Evolutionary conservation across 2,797 vertebrate species (phyloP).

Genomic region (Gymnothorax javanicus): DNA sequence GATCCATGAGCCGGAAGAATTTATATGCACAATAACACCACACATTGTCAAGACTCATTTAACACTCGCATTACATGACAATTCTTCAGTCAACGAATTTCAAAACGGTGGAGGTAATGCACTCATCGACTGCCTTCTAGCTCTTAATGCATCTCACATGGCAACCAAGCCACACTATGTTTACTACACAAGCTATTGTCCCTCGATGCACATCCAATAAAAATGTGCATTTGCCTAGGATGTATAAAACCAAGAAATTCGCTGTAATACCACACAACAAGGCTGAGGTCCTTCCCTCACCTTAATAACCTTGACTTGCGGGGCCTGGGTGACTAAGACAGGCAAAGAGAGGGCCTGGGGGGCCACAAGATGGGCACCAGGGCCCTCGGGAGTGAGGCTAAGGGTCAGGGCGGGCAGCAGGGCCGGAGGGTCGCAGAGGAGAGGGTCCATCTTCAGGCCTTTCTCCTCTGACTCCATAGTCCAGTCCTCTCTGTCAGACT

Average conservation of each 20-base stretch:
- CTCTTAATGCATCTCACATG: not conserved
- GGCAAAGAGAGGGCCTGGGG: conserved; percentile 31
- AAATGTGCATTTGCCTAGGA: not conserved
- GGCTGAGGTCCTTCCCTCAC: conserved; percentile 39
- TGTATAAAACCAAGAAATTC: not conserved
- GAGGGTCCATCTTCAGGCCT: conserved; percentile 79
- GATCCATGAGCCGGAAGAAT: too few species aligned
- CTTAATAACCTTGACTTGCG: conserved; percentile 60
- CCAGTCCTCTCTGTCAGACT: conserved; percentile 86
- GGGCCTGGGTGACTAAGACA: conserved; percentile 39
- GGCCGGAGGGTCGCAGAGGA: conserved; percentile 75
- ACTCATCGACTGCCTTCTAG: too few species aligned
- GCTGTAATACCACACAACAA: not conserved
- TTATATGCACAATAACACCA: too few species aligned
- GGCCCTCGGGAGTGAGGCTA: conserved; percentile 49
- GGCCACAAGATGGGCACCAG: not conserved
- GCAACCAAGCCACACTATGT: not conserved
- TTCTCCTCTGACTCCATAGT: conserved; percentile 78
- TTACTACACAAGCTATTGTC: not conserved
- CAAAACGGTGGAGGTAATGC: too few species aligned
- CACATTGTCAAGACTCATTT: too few species aligned
- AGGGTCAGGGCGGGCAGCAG: conserved; percentile 84
- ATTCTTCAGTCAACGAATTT: too few species aligned
- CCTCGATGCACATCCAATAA: not conserved
- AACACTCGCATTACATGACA: too few species aligned